Base-by-base conservation (phyloP, 2,113 vertebrate species). In the Cephalopholis sonnerati region DNA sequence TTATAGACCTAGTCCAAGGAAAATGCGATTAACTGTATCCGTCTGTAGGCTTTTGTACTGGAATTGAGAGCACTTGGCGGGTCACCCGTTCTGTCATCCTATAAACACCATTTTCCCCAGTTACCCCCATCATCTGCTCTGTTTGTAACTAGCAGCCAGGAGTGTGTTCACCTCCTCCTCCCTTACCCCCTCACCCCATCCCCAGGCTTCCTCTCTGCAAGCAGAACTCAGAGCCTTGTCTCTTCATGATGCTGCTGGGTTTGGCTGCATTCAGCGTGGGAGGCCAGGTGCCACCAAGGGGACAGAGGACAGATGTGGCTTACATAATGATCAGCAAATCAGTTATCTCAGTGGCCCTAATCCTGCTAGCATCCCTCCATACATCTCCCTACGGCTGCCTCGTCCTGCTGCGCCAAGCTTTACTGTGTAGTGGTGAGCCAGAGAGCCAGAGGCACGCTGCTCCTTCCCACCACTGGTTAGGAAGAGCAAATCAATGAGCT, bases 281-380 rank as follows among this genome's bases (percentile, higher is more conserved):
- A 63, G 87, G 80, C 74, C 64, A 15, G 41, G 55, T 36, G 53
- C 79, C 74, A 67, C 74, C 0, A 27, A 53, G 58, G 77, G 76
- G 79, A 81, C 73, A 36, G 73, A 73, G 85, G 85, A 91, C 92
- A 90, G 91, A 92, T 93, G 90, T 84, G 87, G 84, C 81, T 91
- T 90, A 90, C 76, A 44, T 86, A 88, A 91, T 64, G 68, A 89
- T 90, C 88, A 32, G 76, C 77, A 66, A 84, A 89, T 89, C 86
- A 62, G 67, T 86, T 64, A 53, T 81, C 88, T 82, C 81, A 29
- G 69, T n/a, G 59, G 74, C 73, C 77, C 65, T 88, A 91, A 93
- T 91, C 91, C 91, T 58, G 12, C 85, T 27, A 63, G 72, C 89
- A 27, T 76, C 86, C 62, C 84, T 63, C 46, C 80, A 41, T 39